Percentiles rank a stretch among this genome's conserved stretches.
phyloP scores from a whole-genome alignment of 2,888 invertebrate species.

The Drosophila siamana region DNA sequence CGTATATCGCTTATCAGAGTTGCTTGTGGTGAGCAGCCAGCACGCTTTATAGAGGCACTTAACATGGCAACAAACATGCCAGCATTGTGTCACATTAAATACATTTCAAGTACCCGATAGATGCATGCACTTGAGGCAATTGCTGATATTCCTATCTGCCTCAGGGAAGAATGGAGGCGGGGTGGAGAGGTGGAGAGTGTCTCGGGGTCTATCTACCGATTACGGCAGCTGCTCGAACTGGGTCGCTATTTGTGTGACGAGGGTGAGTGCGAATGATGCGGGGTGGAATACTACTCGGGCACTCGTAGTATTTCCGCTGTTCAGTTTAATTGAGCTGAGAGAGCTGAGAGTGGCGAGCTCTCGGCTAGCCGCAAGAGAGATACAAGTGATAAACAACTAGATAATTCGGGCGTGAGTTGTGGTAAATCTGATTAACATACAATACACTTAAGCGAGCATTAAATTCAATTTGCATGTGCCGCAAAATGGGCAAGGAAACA shows the following conservation, averaged over 20 bases:
- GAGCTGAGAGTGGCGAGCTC: not conserved
- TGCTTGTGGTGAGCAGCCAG: constrained; percentile 9
- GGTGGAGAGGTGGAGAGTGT: too few species aligned
- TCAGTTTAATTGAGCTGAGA: not conserved
- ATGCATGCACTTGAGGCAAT: constrained; percentile 24
- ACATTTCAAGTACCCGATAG: constrained; percentile 23
- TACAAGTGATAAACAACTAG: not conserved
- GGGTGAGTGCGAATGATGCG: not conserved
- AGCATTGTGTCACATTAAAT: constrained; percentile 17
- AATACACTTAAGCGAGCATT: constrained; percentile 40
- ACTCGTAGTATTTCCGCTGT: constrained; percentile 9
- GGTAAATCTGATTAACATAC: constrained; percentile 67
- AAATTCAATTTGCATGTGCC: constrained; percentile 16
- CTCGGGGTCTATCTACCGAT: not conserved
- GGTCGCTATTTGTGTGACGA: not conserved
- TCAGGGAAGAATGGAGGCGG: not conserved
- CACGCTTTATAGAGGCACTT: constrained; percentile 23
- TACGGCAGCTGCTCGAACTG: constrained; percentile 22
- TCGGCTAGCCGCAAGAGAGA: too few species aligned
- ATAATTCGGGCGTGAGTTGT: constrained; percentile 13
- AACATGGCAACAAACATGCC: constrained; percentile 18
- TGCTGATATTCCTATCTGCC: constrained; percentile 1
- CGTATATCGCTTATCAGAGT: not conserved
- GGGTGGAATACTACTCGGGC: not conserved
- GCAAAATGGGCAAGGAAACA: not conserved